phyloP scores from a whole-genome alignment of 2,113 vertebrate species.

The Nothoprocta perdicaria region DNA sequence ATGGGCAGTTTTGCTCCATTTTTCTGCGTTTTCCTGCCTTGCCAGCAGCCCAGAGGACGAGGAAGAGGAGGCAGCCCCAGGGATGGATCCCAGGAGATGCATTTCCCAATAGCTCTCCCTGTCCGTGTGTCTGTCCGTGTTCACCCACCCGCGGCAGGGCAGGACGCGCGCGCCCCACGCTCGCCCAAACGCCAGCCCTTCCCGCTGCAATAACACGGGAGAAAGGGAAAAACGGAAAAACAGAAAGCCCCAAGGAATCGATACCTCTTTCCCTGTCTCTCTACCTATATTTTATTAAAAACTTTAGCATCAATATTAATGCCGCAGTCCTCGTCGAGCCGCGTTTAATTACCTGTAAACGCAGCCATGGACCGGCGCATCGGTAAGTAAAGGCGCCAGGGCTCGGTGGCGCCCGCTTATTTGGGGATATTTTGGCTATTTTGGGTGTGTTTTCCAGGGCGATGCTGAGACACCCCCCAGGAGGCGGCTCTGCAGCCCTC shows the following conservation, averaged over 20 bases:
- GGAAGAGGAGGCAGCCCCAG: no score
- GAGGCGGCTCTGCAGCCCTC: rapidly evolving
- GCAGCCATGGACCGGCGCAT: neutral
- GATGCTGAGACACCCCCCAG: no score
- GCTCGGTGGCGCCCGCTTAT: neutral
- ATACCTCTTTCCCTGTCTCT: slow-evolving; percentile 28
- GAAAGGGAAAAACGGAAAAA: neutral
- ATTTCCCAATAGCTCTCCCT: no score
- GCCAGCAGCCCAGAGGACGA: no score
- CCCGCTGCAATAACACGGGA: neutral
- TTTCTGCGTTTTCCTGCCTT: no score
- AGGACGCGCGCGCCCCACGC: no score
- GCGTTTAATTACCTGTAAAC: slow-evolving; percentile 71
- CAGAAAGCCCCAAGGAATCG: slow-evolving; percentile 22
- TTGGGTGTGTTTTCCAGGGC: no score
- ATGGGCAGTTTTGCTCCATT: no score
- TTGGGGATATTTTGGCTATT: neutral
- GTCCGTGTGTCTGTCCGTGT: no score
- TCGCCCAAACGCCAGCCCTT: no score
- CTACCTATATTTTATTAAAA: slow-evolving; percentile 71
- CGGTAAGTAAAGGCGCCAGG: neutral
- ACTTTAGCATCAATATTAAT: slow-evolving; percentile 66
- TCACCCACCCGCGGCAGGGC: no score
- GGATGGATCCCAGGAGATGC: no score
- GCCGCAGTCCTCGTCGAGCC: slow-evolving; percentile 53